phyloP scores from a whole-genome alignment of 2,797 vertebrate genomes.

The Dermochelys coriacea region DNA sequence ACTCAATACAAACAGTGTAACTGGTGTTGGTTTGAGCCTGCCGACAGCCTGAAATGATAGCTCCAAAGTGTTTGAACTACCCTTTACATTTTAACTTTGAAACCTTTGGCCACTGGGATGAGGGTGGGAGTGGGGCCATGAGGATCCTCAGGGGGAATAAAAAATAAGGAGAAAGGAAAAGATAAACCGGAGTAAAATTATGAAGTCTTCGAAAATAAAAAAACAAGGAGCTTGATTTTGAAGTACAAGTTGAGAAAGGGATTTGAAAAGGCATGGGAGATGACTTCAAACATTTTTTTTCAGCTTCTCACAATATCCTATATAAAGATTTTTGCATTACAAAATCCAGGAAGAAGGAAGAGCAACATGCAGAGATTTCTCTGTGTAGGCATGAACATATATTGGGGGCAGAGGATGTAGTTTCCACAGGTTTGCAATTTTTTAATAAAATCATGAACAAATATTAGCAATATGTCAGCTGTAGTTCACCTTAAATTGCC shows the following conservation, averaged over 20 bases:
- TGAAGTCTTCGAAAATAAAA: background rate
- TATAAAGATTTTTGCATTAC: background rate
- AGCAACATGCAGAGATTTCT: background rate
- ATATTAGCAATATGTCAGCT: background rate
- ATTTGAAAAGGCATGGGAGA: background rate
- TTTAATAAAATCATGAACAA: background rate
- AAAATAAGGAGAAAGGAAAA: background rate
- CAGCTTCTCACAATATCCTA: background rate
- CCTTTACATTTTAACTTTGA: background rate
- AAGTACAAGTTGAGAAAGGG: background rate
- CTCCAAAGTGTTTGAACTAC: background rate
- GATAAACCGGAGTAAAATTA: background rate
- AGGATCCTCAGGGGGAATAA: background rate
- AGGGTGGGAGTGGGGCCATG: background rate
- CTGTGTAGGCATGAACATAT: background rate
- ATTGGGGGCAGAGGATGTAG: fast-evolving
- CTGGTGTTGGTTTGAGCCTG: background rate
- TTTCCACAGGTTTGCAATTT: background rate
- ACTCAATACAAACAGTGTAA: background rate
- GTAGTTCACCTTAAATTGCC: background rate
- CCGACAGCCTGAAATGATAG: background rate
- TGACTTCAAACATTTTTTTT: background rate
- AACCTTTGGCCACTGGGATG: background rate
- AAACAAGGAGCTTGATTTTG: background rate
- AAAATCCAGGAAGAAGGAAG: background rate